These are phyloP conservation scores for Lathamus discolor DNA, from an alignment of 2,113 vertebrate species.

Conservation along the genomic window DNA sequence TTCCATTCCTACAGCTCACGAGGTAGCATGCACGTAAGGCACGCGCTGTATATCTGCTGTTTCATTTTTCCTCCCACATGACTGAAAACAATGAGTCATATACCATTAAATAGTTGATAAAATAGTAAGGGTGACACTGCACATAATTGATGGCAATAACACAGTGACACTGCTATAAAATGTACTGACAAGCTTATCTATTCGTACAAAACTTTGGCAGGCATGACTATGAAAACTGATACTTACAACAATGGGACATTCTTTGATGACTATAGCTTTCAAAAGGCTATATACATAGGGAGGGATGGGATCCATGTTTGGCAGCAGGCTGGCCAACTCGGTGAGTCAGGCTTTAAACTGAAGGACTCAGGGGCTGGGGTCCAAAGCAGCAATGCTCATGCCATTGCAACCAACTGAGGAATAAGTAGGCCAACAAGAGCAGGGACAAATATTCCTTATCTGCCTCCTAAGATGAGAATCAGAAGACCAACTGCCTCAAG, in stretches of 20 bases:
- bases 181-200: slow-evolving; percentile 24
- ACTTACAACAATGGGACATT: not conserved
- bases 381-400: not conserved
- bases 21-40: not conserved
- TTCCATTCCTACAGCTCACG: not conserved
- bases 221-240: not conserved
- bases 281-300: not conserved
- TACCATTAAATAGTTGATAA: not conserved
- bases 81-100: slow-evolving; percentile 16
- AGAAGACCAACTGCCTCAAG: not conserved
- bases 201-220: not conserved
- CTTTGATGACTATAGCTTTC: not conserved
- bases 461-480: not conserved
- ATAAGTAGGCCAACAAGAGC: not conserved
- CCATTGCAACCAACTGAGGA: not conserved
- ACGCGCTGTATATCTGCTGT: not conserved
- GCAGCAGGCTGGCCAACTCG: not conserved
- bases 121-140: not conserved
- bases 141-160: not conserved
- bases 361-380: not conserved
- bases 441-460: not conserved
- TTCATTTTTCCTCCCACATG: not conserved
- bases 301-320: not conserved
- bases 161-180: not conserved
- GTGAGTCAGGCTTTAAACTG: not conserved